Percentiles rank a stretch among this genome's conserved stretches.
Conservation (phyloP, 2,888 invertebrate genomes). For the Notodonta ziczac region DNA sequence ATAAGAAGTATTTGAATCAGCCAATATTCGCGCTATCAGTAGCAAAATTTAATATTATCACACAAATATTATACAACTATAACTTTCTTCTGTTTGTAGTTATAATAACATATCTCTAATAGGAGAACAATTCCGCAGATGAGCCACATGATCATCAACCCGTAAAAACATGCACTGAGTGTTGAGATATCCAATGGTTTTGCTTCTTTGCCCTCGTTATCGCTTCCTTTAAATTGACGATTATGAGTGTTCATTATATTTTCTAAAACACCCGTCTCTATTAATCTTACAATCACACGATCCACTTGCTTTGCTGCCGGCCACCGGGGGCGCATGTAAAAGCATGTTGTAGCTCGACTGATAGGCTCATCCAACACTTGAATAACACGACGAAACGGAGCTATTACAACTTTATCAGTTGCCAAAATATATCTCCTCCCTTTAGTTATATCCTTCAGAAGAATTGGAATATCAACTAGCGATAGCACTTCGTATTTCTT, state of each 20-base stretch:
- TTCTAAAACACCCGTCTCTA: slow-evolving; percentile 50
- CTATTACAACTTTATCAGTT: slow-evolving; percentile 35
- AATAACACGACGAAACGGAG: slow-evolving; percentile 33
- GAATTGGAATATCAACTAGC: slow-evolving; percentile 28
- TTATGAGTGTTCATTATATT: slow-evolving; percentile 31
- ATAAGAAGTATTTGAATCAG: no score
- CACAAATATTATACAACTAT: not conserved
- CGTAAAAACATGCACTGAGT: slow-evolving; percentile 55
- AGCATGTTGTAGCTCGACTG: slow-evolving; percentile 38
- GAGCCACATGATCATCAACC: slow-evolving; percentile 43
- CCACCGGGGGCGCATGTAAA: slow-evolving; percentile 63
- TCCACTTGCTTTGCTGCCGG: slow-evolving; percentile 47
- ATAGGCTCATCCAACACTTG: slow-evolving; percentile 51
- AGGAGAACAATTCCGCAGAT: slow-evolving; percentile 46
- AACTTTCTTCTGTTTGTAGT: slow-evolving; percentile 2
- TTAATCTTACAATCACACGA: slow-evolving; percentile 32
- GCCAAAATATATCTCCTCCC: slow-evolving; percentile 55
- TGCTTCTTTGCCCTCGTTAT: slow-evolving; percentile 9
- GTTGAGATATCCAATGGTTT: slow-evolving; percentile 43
- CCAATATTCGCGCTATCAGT: no score
- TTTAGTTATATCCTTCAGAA: slow-evolving; percentile 41
- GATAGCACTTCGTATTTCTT: slow-evolving; percentile 36
- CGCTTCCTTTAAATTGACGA: slow-evolving; percentile 15
- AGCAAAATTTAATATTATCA: not conserved
- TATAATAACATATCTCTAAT: slow-evolving; percentile 46